Evolutionary conservation across 1,140 invertebrate species (phyloP).

Genomic region (Euwallacea fornicatus): DNA sequence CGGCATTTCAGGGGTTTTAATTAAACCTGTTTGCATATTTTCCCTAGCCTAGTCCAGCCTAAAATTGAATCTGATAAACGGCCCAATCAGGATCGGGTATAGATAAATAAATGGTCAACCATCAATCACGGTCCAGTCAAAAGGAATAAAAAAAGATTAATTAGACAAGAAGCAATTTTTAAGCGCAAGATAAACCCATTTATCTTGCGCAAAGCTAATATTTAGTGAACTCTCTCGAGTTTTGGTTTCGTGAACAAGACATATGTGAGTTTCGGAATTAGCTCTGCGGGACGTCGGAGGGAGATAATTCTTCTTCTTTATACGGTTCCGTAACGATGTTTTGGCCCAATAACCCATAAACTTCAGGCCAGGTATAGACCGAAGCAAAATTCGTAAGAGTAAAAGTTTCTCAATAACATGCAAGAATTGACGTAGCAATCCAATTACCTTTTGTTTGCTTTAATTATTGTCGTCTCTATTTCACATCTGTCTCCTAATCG

Average conservation of each 20-base stretch:
- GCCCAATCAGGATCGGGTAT: slow-evolving; percentile 1
- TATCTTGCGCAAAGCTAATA: slow-evolving; percentile 35
- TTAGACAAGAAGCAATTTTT: slow-evolving; percentile 36
- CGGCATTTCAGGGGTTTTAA: too few relatives aligned
- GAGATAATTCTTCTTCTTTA: slow-evolving; percentile 37
- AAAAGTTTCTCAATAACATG: not conserved
- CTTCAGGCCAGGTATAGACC: slow-evolving; percentile 16
- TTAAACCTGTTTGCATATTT: too few relatives aligned
- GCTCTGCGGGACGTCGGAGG: slow-evolving; percentile 23
- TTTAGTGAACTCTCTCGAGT: slow-evolving; percentile 36
- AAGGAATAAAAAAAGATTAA: slow-evolving; percentile 35
- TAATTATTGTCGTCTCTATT: slow-evolving; percentile 4
- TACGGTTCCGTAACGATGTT: slow-evolving; percentile 32
- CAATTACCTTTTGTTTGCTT: slow-evolving; percentile 2
- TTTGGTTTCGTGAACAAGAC: slow-evolving; percentile 39
- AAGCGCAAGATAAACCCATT: slow-evolving; percentile 35
- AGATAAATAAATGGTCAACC: not conserved
- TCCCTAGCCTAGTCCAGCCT: too few relatives aligned
- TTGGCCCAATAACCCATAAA: slow-evolving; percentile 37
- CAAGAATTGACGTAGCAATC: not conserved
- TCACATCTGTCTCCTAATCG: slow-evolving; percentile 11
- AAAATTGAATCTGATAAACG: slow-evolving; percentile 2
- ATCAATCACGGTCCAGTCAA: slow-evolving; percentile 15
- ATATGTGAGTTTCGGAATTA: slow-evolving; percentile 35
- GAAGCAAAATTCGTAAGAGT: not conserved